These are phyloP conservation scores for Watsonalla binaria DNA, from an alignment of 2,888 invertebrate species.

Conservation along the genomic window DNA sequence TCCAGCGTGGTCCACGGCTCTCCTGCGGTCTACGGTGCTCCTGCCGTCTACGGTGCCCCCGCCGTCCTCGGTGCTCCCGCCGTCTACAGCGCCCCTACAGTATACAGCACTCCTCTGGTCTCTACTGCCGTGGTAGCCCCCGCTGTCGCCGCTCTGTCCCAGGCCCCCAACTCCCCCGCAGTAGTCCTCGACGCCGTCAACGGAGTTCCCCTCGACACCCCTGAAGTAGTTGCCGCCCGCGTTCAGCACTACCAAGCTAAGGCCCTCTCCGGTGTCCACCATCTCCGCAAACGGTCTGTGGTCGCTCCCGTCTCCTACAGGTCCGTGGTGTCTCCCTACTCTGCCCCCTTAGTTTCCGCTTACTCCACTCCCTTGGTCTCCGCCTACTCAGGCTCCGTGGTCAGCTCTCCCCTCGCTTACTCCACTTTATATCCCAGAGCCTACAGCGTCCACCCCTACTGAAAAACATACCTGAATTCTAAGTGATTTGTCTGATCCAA, in stretches of 20 bases:
- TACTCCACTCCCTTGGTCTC: conserved; percentile 5
- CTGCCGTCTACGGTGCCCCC: conserved; percentile 35
- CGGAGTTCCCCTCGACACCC: conserved; percentile 71
- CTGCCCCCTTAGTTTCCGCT: conserved; percentile 28
- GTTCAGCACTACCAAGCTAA: conserved; percentile 68
- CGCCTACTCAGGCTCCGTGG: conserved; percentile 33
- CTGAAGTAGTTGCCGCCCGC: conserved; percentile 70
- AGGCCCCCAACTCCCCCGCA: conserved; percentile 63
- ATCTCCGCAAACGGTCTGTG: conserved; percentile 59
- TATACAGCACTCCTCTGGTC: conserved; percentile 25
- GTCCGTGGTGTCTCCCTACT: conserved; percentile 42
- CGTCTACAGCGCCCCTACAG: conserved; percentile 22
- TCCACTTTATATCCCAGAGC: conserved; percentile 43
- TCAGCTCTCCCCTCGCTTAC: conserved; percentile 22
- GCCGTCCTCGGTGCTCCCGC: conserved; percentile 48
- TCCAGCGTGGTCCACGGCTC: conserved; percentile 41
- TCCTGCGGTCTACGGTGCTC: conserved; percentile 16
- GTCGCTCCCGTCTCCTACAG: conserved; percentile 44
- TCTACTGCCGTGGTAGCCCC: conserved; percentile 24
- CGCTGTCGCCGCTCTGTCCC: conserved; percentile 33
- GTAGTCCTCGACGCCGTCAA: conserved; percentile 62
- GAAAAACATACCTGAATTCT: conserved; percentile 15
- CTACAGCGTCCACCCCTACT: conserved; percentile 57
- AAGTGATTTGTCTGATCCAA: conserved; percentile 14
- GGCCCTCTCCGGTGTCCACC: conserved; percentile 58